phyloP scores from a whole-genome alignment of 2,888 invertebrate genomes.

The Mimachlamys varia region DNA sequence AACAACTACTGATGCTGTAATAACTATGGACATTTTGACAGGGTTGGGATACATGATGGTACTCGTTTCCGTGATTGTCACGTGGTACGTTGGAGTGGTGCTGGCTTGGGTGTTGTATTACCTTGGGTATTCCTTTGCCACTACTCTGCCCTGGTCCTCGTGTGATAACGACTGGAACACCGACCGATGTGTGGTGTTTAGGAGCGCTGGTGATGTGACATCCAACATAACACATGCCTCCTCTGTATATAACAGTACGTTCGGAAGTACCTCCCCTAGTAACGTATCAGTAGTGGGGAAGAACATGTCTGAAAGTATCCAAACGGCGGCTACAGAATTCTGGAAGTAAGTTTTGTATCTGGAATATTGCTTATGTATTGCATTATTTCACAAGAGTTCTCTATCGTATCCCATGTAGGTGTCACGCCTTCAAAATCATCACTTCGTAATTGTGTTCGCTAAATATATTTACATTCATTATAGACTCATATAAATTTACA shows the following conservation, averaged over 20 bases:
- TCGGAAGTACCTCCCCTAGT: not conserved
- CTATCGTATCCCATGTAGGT: too few relatives aligned
- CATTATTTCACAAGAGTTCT: too few relatives aligned
- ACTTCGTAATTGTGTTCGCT: too few relatives aligned
- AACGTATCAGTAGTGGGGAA: not conserved
- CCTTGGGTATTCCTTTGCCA: conserved; percentile 86
- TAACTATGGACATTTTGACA: too few relatives aligned
- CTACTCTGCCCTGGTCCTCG: conserved; percentile 95
- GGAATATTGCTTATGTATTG: too few relatives aligned
- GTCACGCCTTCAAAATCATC: too few relatives aligned
- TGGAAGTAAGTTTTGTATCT: not conserved
- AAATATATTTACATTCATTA: too few relatives aligned
- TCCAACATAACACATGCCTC: not conserved
- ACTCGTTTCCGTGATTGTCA: not conserved
- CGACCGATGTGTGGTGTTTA: conserved; percentile 87
- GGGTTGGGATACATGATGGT: not conserved
- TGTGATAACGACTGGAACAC: conserved; percentile 98
- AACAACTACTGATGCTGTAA: too few relatives aligned
- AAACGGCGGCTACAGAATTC: not conserved
- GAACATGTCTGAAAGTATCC: not conserved
- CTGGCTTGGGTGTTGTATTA: conserved; percentile 99
- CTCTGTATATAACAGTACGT: too few relatives aligned
- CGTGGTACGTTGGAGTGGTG: conserved; percentile 85
- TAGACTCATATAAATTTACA: too few relatives aligned
- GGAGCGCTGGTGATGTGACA: not conserved